Evolutionary conservation across 2,797 vertebrate genomes (phyloP), one percentile per base, ranked within the genome.

Genomic region (Steatocranus sp.): DNA sequence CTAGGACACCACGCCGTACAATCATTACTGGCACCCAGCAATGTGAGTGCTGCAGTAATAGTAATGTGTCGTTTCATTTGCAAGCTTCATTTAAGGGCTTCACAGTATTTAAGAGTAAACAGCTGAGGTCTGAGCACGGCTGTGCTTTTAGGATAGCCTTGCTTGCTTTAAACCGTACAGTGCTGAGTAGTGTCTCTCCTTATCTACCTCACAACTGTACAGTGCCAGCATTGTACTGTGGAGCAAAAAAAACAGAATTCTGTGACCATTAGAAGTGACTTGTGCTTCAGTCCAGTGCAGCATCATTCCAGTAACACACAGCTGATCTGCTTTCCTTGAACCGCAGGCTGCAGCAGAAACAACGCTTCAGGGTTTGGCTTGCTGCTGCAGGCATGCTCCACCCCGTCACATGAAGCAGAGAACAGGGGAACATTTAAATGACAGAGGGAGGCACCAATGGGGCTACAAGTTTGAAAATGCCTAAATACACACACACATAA

Each of bases 181-280:
- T 82, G 89, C 88, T 84, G 86, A 89, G 89, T 88, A 84, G 89
- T 89, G 89, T 87, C 87, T 91, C 86, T 89, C 88, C 85, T 82
- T 91, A 93, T 94, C 96, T 96, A 96, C 96, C 96, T 96, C 96
- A 96, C 84, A 91, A 80, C 89, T 78, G 89, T 86, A 66, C 80
- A 90, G 83, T 84, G 85, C 43, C 85, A 88, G 79, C 82, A 83
- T 89, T 91, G 86, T 90, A 83, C 92, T 75, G 77, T 80, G 87
- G 73, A 85, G 88, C 81, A 89, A 84, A 88, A 83, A 81, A 32
- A 80, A 85, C 51, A 66, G 77, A 89, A 75, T 63, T 6, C 75
- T 83, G 32, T 80, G 79, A 79, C 56, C 4, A 4, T 78, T 81
- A 48, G 8, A 87, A 76, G 74, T 56, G 50, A 86, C 18, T 36